Conservation (phyloP, 2,113 vertebrate species). For the Penelope pileata region DNA sequence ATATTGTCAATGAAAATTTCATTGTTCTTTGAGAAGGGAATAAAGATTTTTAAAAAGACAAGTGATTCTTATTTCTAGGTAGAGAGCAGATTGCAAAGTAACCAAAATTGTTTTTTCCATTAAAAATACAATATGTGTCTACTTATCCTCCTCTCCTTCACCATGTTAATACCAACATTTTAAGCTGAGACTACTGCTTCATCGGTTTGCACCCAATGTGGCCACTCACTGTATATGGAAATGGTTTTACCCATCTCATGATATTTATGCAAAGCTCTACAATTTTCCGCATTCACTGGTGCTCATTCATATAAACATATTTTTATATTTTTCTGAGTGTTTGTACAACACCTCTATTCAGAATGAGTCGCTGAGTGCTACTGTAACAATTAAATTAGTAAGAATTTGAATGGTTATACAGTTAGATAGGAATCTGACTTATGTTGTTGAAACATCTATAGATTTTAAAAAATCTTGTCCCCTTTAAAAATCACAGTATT, state of each 20-base stretch:
- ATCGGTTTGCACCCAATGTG: fast-evolving
- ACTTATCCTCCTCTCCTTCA: background rate
- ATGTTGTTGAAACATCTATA: background rate
- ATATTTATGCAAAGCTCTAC: background rate
- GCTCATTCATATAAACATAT: background rate
- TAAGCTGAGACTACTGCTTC: background rate
- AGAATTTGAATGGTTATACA: background rate
- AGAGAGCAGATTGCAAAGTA: background rate
- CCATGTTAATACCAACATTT: background rate
- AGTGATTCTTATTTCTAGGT: background rate
- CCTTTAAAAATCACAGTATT: background rate
- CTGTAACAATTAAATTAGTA: background rate
- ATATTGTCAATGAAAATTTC: background rate
- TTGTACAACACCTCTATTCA: background rate
- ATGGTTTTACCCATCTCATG: background rate
- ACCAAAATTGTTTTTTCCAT: background rate
- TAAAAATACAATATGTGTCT: background rate
- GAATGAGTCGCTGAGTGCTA: background rate
- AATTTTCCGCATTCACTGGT: background rate
- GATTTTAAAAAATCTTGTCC: background rate
- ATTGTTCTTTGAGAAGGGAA: background rate
- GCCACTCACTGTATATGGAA: background rate
- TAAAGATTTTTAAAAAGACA: background rate
- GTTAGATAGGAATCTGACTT: background rate
- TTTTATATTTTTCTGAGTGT: background rate